Evolutionary conservation across 2,888 invertebrate genomes (phyloP).

Genomic region (Sericinus montela): DNA sequence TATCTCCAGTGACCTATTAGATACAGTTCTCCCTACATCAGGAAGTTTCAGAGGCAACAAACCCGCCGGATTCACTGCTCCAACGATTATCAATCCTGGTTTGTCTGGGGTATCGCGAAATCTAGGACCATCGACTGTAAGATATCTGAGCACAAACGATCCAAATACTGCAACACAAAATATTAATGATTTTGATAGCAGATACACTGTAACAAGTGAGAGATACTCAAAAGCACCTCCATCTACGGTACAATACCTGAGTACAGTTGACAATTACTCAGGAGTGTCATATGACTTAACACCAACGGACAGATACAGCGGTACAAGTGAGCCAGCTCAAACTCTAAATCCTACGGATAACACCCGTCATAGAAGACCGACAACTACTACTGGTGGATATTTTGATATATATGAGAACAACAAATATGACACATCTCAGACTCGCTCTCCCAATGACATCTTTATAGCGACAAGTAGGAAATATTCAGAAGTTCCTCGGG

Average conservation of each 20-base stretch:
- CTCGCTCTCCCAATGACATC: background rate
- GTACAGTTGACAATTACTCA: conserved; percentile 7
- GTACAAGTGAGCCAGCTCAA: conserved; percentile 18
- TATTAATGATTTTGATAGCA: conserved; percentile 5
- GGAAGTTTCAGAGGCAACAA: conserved; percentile 23
- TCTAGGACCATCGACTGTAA: conserved; percentile 24
- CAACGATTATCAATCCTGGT: conserved; percentile 22
- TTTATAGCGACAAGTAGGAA: conserved; percentile 1
- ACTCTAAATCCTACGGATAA: conserved; percentile 4
- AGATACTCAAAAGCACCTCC: conserved; percentile 8
- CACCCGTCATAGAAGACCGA: conserved; percentile 12
- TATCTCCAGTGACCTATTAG: conserved; percentile 25
- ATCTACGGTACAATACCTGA: conserved; percentile 10
- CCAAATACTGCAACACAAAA: conserved; percentile 11
- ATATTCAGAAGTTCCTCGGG: conserved; percentile 3
- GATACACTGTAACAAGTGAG: conserved; percentile 17
- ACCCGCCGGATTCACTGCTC: conserved; percentile 23
- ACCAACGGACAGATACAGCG: conserved; percentile 23
- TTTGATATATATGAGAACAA: background rate
- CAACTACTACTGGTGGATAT: background rate
- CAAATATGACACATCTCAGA: conserved; percentile 9
- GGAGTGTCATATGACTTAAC: conserved; percentile 9
- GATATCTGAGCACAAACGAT: conserved; percentile 17
- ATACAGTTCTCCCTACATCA: conserved; percentile 22
- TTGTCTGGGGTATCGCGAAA: conserved; percentile 22